These are phyloP conservation scores for Nasonia longicornis DNA, from an alignment of 1,140 invertebrate species.

Conservation along the genomic window DNA sequence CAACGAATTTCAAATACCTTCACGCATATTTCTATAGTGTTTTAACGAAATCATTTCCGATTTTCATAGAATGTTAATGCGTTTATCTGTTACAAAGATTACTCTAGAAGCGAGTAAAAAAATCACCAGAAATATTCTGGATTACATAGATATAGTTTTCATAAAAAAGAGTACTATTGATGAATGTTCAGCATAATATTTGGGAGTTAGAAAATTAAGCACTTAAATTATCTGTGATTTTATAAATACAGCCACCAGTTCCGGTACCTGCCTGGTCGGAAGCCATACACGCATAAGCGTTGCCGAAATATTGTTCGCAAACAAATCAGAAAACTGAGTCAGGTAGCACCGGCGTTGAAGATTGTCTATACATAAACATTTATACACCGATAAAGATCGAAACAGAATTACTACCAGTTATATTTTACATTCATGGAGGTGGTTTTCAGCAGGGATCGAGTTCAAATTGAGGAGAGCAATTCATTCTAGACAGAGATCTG, in stretches of 20 bases:
- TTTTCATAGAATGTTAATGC: too few species aligned
- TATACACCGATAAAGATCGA: neutral
- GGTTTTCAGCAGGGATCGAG: slow-evolving; percentile 20
- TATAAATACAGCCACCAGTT: neutral
- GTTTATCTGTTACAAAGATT: too few species aligned
- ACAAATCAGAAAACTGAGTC: neutral
- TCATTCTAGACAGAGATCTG: slow-evolving; percentile 73
- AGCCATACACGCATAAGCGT: neutral
- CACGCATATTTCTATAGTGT: too few species aligned
- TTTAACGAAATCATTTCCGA: too few species aligned
- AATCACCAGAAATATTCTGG: too few species aligned
- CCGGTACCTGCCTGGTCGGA: neutral
- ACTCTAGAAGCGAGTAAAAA: too few species aligned
- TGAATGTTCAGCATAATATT: too few species aligned
- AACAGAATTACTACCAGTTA: neutral
- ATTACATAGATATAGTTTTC: too few species aligned
- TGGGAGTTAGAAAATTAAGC: neutral
- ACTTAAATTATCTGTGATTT: neutral
- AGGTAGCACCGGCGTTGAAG: neutral
- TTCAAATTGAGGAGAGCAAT: slow-evolving; percentile 69
- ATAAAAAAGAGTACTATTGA: too few species aligned
- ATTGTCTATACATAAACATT: neutral
- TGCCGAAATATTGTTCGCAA: neutral
- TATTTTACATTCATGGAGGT: slow-evolving; percentile 46
- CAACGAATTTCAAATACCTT: too few species aligned